Base-by-base conservation (phyloP, 1,140 invertebrate genomes). In the Scaptomyza pallida region DNA sequence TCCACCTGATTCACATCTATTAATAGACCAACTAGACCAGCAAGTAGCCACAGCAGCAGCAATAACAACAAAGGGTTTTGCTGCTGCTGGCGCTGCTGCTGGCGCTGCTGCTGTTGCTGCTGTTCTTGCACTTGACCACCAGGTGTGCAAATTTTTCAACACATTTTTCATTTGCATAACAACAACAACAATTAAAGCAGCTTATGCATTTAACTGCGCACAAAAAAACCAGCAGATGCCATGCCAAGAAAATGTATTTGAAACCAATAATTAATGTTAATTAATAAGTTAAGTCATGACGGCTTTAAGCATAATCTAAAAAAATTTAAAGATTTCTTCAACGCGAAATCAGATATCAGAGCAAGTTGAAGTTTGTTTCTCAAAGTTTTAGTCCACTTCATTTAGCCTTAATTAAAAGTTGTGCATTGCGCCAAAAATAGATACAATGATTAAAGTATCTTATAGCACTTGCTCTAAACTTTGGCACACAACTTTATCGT, bases 101-200 rank as follows among this genome's bases (percentile, higher is more conserved):
- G n/a, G n/a, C n/a, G n/a, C n/a, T 33, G 62, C 26, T 30, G 16
- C 19, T 56, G 26, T 23, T 33, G 62, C 26, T 30, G 16, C 19
- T 56, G 26, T 23, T 43, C 19, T 61, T 17, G 33, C 51, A 35
- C 50, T 63, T 51, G 60, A 55, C 43, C 43, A 51, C 48, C 60
- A 70, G 67, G 21, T 70, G 60, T 30, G 63, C 35, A 35, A 35
- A 35, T 55, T 70, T 63, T 56, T 47, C 43, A 56, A n/a, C 43
- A 45, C 51, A 64, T 56, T 70, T 68, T 64, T 37, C 67, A 70
- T 56, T 70, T 64, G 60, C 48, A 55, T 45, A 64, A 60, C 23
- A 64, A 56, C 23, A 64, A 56, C 33, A 76, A 71, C 74, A 81
- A 65, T 81, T 83, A 70, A 74, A 63, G 44, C 52, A 44, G 69